Conservation (phyloP, 2,113 vertebrate genomes). For the Motacilla tschutschensis region DNA sequence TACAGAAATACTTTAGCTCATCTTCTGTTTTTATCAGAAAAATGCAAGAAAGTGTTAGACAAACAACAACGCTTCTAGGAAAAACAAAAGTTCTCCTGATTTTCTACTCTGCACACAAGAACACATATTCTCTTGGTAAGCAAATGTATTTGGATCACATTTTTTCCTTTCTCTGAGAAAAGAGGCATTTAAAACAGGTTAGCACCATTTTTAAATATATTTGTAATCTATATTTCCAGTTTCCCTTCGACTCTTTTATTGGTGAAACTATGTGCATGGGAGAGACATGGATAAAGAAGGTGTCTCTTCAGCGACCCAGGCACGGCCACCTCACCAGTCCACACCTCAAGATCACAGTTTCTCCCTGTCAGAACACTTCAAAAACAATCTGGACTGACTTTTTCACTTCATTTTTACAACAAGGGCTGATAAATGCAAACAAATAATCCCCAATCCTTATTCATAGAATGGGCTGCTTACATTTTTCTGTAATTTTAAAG, state of each 20-base stretch:
- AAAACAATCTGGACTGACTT: neutral
- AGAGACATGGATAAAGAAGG: neutral
- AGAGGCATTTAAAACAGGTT: slow-evolving; percentile 25
- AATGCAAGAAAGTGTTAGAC: neutral
- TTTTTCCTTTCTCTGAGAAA: slow-evolving; percentile 38
- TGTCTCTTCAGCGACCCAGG: fast-evolving
- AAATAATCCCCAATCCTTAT: neutral
- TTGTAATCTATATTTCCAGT: slow-evolving; percentile 10
- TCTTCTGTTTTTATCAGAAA: neutral
- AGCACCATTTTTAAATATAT: slow-evolving; percentile 24
- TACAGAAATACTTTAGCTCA: neutral
- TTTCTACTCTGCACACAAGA: neutral
- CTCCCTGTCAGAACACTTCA: neutral
- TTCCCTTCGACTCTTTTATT: neutral
- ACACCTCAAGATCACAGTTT: neutral
- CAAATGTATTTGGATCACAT: neutral
- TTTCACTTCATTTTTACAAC: slow-evolving; percentile 34
- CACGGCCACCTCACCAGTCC: neutral
- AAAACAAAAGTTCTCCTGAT: neutral
- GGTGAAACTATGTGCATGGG: neutral
- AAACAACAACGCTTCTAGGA: neutral
- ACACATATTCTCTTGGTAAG: slow-evolving; percentile 8
- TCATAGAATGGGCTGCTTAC: neutral
- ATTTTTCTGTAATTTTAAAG: neutral
- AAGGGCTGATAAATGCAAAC: slow-evolving; percentile 52